These are phyloP conservation scores for Oxystoma pomonae DNA, from an alignment of 2,888 invertebrate genomes.

Conservation along the genomic window DNA sequence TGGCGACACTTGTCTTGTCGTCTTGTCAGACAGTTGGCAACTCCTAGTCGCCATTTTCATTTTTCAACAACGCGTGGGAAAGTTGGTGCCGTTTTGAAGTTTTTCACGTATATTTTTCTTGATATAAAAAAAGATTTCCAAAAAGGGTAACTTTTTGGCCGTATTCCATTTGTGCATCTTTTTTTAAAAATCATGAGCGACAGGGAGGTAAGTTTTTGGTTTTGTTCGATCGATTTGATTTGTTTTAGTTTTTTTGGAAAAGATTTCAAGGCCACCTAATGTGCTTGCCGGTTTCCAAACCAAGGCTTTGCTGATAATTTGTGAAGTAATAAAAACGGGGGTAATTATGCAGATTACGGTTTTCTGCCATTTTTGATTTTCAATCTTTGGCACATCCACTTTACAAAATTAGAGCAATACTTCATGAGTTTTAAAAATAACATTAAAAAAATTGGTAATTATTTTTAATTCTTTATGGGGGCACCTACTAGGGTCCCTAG, in stretches of 20 bases:
- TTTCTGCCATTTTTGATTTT: no score
- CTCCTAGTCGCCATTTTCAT: not conserved
- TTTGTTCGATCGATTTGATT: not conserved
- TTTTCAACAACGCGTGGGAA: not conserved
- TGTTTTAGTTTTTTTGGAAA: not conserved
- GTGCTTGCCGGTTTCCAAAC: not conserved
- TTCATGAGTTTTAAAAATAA: no score
- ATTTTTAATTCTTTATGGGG: no score
- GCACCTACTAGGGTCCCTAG: no score
- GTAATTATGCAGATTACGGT: no score
- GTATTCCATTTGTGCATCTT: not conserved
- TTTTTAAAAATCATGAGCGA: conserved; percentile 10
- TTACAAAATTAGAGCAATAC: no score
- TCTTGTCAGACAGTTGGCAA: not conserved
- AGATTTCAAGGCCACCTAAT: not conserved
- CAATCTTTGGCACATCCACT: no score
- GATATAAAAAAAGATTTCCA: no score
- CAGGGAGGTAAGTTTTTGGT: conserved; percentile 13
- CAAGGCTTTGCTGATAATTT: no score
- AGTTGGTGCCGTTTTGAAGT: not conserved
- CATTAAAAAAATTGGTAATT: no score
- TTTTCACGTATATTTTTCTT: no score
- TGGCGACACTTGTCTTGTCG: not conserved
- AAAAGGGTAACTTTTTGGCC: not conserved
- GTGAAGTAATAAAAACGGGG: no score